Evolutionary conservation across 2,888 invertebrate genomes (phyloP), one percentile per base, ranked within the genome.

Genomic region (Drosophila siamana): DNA sequence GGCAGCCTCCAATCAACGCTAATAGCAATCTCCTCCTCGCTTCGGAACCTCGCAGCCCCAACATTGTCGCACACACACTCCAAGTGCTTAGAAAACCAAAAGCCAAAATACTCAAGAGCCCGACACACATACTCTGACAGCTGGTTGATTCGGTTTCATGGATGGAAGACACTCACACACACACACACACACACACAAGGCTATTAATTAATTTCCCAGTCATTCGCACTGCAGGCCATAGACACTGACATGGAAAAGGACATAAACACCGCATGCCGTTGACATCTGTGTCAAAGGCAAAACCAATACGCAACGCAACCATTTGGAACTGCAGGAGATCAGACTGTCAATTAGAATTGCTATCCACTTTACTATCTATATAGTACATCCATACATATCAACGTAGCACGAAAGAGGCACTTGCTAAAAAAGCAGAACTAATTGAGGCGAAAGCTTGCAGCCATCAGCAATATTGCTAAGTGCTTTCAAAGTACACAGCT

Each of bases 171-270:
- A 16, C 57, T 33, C 55, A 48, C 50, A 41, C 38, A 26, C 9
- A 11, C 16, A 28, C 16, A 9, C 22, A 7, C 22, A 30, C 22
- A 19, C 19, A 13, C 13, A 16, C n/a, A 76, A 63, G 70, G 69
- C 86, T 83, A 83, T 83, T 83, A 83, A 86, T 83, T 83, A 83
- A 83, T 86, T 83, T 83, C 68, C 66, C 66, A 76, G 80, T 56
- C 76, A 67, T 57, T 55, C 50, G 54, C 56, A 73, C 78, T 77
- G 80, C 69, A 77, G 69, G 80, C 61, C 72, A 74, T 48, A 71
- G 68, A 71, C 72, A 52, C 47, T 54, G 68, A 76, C 56, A 55
- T 65, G 56, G 40, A 22, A 48, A 15, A 24, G 43, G 67, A 56
- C 56, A 64, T 41, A 48, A 46, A 24, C 33, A 44, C 66, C 78